These are phyloP conservation scores for Irena cyanogastra DNA, from an alignment of 2,113 vertebrate genomes.

Conservation along the genomic window DNA sequence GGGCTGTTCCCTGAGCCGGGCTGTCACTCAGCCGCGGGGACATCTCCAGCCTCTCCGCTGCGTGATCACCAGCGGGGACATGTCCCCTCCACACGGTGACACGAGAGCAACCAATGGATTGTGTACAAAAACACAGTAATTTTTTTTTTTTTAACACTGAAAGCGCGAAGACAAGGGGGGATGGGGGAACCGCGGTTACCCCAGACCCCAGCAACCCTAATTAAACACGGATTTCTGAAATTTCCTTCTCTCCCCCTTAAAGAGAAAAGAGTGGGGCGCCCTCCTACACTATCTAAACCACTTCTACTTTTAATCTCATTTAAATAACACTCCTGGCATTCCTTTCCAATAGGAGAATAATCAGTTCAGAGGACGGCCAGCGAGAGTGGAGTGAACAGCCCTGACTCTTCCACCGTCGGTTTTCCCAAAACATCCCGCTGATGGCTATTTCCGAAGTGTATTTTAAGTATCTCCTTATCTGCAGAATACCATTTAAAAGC, in stretches of 20 bases:
- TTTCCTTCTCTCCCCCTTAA: neutral
- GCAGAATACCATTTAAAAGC: neutral
- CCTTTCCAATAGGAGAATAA: neutral
- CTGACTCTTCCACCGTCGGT: neutral
- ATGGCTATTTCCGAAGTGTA: neutral
- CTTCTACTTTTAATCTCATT: neutral
- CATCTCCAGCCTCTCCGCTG: neutral
- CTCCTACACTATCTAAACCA: neutral
- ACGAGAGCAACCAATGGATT: neutral
- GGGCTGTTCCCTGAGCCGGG: neutral
- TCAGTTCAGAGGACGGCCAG: neutral
- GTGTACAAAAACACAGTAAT: neutral
- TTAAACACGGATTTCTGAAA: neutral
- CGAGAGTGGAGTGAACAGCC: neutral
- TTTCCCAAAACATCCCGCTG: neutral
- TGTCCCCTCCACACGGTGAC: neutral
- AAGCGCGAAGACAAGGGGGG: neutral
- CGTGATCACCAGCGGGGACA: neutral
- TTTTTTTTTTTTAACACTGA: neutral
- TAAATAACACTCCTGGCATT: neutral
- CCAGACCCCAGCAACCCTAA: neutral
- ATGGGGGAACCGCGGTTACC: neutral
- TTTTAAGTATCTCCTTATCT: neutral
- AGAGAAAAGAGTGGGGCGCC: neutral
- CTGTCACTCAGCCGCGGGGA: slow-evolving; percentile 12